Evolutionary conservation across 2,797 vertebrate genomes (phyloP), one percentile per base, ranked within the genome.

Genomic region (Eleutherodactylus coqui): DNA sequence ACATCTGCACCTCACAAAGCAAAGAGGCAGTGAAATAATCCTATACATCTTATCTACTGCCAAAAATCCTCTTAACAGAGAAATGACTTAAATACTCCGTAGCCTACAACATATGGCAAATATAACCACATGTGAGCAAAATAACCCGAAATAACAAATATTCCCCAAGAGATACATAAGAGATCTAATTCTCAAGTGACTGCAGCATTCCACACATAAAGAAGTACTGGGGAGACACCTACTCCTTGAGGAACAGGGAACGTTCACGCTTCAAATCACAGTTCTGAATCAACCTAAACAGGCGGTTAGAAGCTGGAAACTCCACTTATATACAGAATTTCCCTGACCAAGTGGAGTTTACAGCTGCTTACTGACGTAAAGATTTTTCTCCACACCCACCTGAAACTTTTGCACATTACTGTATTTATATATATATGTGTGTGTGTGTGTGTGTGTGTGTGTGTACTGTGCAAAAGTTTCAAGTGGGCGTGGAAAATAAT

Each of bases 31-130:
- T 85, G 70, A 85, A 87, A 85, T 80, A 87, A 85, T 84, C 70
- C 58, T 85, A 84, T 84, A 85, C 79, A 87, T 87, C 77, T 87
- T 78, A 87, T 87, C 82, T 76, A 67, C 82, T 87, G 86, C 86
- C 86, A 87, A 87, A 87, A 84, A 87, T 67, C 82, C 86, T 84
- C 67, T 87, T 87, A 87, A 49, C 82, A 84, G 24, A 75, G 58
- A 85, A 84, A 87, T 53, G n/a, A 64, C 82, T 80, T 75, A 84
- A 86, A 82, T 84, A 75, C 24, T 38, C 82, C 75, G 82, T 85
- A 81, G 47, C 77, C 55, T 47, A 27, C 78, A 87, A 79, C 82
- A 87, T 83, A 81, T 87, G 86, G 69, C 55, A 87, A 84, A 75
- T 87, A 69, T 84, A 83, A 87, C 77, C 86, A 84, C 77, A 85